Conservation (phyloP, 2,113 vertebrate genomes). For the Triplophysa siluroides region DNA sequence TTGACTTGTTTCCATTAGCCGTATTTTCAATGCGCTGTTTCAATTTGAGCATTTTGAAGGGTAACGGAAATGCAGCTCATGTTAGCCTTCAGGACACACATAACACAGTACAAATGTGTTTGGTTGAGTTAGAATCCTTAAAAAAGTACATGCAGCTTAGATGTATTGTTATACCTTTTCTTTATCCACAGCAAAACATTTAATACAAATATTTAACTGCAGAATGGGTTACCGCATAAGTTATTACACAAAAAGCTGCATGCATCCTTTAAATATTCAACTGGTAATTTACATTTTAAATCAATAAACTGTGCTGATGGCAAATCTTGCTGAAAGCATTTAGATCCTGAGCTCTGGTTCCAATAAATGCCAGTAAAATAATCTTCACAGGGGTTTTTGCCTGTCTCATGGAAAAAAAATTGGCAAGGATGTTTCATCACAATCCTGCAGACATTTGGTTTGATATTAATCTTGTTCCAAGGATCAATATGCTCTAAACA, state of each 20-base stretch:
- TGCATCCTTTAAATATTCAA: neutral
- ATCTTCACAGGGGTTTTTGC: constrained; percentile 23
- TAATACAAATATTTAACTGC: neutral
- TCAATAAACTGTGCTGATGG: neutral
- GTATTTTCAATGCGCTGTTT: no score
- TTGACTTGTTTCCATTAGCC: no score
- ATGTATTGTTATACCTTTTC: neutral
- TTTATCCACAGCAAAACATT: neutral
- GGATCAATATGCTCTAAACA: constrained; percentile 54
- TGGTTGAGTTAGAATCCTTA: no score
- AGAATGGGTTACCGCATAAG: neutral
- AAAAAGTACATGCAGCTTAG: no score
- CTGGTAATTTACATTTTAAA: constrained; percentile 13
- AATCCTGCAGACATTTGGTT: constrained; percentile 42
- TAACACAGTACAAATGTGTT: no score
- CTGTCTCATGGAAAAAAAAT: constrained; percentile 16
- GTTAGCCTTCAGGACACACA: no score
- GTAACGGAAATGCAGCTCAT: no score
- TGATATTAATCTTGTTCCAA: constrained; percentile 52
- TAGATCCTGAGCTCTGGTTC: neutral
- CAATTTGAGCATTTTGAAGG: no score
- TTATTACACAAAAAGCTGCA: neutral
- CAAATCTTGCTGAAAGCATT: constrained; percentile 37
- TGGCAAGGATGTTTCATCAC: constrained; percentile 17
- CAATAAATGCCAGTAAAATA: constrained; percentile 1